These are phyloP conservation scores for Acanthiza pusilla DNA, from an alignment of 2,797 vertebrate species.

Conservation along the genomic window DNA sequence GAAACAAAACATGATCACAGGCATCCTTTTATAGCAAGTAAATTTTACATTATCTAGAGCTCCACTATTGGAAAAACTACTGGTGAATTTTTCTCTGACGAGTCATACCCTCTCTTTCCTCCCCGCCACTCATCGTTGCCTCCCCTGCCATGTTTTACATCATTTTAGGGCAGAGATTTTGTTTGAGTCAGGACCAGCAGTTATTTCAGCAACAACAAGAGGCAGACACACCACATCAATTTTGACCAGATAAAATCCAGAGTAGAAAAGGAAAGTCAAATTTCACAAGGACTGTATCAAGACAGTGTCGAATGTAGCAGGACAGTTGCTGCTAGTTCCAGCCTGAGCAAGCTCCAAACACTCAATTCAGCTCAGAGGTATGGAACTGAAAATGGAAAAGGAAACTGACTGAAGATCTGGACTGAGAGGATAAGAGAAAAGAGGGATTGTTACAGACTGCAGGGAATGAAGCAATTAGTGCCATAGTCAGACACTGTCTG, in stretches of 20 bases:
- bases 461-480: not conserved
- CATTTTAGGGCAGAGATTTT: not conserved
- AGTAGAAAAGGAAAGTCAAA: not conserved
- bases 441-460: not conserved
- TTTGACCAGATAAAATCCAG: not conserved
- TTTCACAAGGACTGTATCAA: not conserved
- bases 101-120: not conserved
- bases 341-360: not conserved
- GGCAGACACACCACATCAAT: not conserved
- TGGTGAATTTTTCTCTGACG: not conserved
- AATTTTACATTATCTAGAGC: constrained; percentile 40
- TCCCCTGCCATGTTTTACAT: not conserved
- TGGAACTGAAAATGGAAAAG: not conserved
- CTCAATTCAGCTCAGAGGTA: not conserved
- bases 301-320: not conserved
- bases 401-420: not conserved
- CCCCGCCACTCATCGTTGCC: not conserved
- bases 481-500: not conserved
- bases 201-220: not conserved
- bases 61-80: not conserved
- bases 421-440: not conserved
- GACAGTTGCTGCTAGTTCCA: not conserved
- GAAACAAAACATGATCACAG: constrained; percentile 41
- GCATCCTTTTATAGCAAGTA: constrained; percentile 40
- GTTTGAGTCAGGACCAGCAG: not conserved